A percentile compares a stretch with the other conserved stretches of the same genome.
Conservation (phyloP, 64 coral and sea anemone species). For the Dendronephthya gigantea region DNA sequence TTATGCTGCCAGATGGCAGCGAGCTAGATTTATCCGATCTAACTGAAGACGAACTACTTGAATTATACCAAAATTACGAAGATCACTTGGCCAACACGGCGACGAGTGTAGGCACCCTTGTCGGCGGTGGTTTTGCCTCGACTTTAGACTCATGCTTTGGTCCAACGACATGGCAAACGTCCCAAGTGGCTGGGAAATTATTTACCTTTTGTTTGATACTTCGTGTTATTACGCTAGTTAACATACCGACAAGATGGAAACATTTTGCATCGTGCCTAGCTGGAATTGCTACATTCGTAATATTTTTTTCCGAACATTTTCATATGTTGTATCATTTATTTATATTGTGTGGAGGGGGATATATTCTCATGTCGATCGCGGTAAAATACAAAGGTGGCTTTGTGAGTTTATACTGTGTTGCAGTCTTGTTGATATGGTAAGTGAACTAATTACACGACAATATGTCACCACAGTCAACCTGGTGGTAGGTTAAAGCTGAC, state of each 20-base stretch:
- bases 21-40: not conserved
- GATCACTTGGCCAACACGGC: not conserved
- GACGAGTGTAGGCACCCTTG: not conserved
- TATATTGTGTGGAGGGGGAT: not conserved
- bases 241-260: not conserved
- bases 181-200: not conserved
- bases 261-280: not conserved
- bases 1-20: slow-evolving; percentile 5
- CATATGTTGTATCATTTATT: not conserved
- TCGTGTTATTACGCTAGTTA: not conserved
- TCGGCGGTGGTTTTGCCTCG: not conserved
- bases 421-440: slow-evolving; percentile 6
- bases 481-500: no score
- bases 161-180: not conserved
- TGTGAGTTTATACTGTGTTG: not conserved
- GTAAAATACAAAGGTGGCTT: not conserved
- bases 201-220: not conserved
- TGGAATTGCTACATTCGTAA: not conserved
- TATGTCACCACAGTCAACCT: not conserved
- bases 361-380: not conserved
- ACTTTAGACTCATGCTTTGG: not conserved
- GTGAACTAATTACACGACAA: not conserved
- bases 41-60: not conserved
- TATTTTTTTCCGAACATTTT: not conserved
- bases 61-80: not conserved